A percentile compares a stretch with the other conserved stretches of the same genome.
These are phyloP conservation scores for Patella depressa DNA, from an alignment of 2,888 invertebrate genomes.

Conservation along the genomic window DNA sequence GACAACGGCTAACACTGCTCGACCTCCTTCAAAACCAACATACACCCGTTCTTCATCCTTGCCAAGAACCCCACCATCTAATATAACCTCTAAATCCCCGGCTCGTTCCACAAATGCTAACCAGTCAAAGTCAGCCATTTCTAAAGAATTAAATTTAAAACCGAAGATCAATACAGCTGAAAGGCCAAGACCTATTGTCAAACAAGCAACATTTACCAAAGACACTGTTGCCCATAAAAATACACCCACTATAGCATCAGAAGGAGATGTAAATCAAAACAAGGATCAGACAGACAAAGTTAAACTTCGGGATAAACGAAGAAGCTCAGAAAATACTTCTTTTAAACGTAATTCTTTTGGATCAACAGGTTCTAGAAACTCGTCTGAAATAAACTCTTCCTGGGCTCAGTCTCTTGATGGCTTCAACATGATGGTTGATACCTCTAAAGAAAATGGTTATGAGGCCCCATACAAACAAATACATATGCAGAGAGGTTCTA, in stretches of 20 bases:
- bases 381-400: conserved; percentile 32
- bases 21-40: not conserved
- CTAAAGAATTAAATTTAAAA: not conserved
- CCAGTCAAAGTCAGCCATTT: not conserved
- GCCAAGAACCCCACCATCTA: conserved; percentile 52
- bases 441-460: conserved; percentile 33
- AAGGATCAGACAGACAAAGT: conserved; percentile 12
- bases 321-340: conserved; percentile 18
- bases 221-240: conserved; percentile 73
- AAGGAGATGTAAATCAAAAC: conserved; percentile 20
- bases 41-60: conserved; percentile 9
- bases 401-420: conserved; percentile 52
- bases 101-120: conserved; percentile 1
- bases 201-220: conserved; percentile 94
- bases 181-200: conserved; percentile 73
- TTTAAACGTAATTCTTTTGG: conserved; percentile 30
- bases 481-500: conserved; percentile 37
- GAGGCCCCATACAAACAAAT: conserved; percentile 37
- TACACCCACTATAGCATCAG: conserved; percentile 42
- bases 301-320: conserved; percentile 26
- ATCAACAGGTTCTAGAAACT: conserved; percentile 25
- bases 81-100: conserved; percentile 40
- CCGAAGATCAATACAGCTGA: conserved; percentile 27
- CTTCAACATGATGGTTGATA: conserved; percentile 48
- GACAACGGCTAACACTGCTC: not conserved